Percentiles rank a stretch among this genome's conserved stretches.
Evolutionary conservation across 2,113 vertebrate genomes (phyloP).

Genomic region (Cyprinus carpio): DNA sequence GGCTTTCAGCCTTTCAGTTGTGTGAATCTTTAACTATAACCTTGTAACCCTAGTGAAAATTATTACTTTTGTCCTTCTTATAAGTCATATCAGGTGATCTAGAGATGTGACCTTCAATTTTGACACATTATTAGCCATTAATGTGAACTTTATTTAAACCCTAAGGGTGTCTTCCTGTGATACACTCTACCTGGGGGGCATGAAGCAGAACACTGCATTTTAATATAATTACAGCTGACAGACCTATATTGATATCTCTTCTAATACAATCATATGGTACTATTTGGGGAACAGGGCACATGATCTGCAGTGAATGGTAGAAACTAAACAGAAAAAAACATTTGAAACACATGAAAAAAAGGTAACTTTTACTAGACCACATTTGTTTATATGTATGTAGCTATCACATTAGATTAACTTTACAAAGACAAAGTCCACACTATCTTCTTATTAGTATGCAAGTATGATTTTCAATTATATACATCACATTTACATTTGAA

Average conservation of each 20-base stretch:
- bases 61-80: neutral
- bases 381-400: neutral
- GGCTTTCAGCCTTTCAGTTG: neutral
- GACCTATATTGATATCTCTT: neutral
- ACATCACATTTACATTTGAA: neutral
- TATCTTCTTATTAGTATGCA: neutral
- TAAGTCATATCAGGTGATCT: neutral
- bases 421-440: neutral
- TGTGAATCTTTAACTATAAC: neutral
- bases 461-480: neutral
- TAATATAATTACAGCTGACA: conserved; percentile 51
- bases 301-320: neutral
- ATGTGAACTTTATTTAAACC: neutral
- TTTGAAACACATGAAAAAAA: neutral
- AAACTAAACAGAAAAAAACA: neutral
- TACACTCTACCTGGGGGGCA: neutral
- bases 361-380: neutral
- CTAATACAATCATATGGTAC: conserved; percentile 55
- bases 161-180: neutral
- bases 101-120: neutral
- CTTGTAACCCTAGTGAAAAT: neutral
- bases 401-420: neutral
- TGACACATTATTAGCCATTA: neutral
- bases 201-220: conserved; percentile 47
- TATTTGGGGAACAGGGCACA: neutral